phyloP scores from a whole-genome alignment of 2,888 invertebrate genomes.

The Blera fallax region DNA sequence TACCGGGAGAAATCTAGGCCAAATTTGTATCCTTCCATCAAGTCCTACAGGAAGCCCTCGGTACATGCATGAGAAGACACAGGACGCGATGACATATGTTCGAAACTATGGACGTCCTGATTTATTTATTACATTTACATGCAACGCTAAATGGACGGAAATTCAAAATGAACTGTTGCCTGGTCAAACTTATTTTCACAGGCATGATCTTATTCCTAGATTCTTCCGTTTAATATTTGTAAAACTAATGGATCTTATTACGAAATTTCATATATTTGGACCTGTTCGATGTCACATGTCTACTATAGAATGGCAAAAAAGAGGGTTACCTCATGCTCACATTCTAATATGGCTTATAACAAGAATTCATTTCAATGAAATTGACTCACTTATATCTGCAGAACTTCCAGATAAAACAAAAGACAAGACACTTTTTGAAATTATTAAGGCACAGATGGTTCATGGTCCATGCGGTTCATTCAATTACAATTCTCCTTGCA shows the following conservation, averaged over 20 bases:
- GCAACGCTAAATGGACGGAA: constrained; percentile 7
- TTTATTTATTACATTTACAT: constrained; percentile 74
- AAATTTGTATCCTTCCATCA: background rate
- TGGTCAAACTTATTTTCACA: background rate
- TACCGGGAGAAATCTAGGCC: background rate
- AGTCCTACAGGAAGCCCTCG: background rate
- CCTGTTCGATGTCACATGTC: background rate
- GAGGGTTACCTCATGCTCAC: constrained; percentile 17
- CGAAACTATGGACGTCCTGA: constrained; percentile 38
- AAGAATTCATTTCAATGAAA: constrained; percentile 48
- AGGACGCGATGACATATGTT: background rate
- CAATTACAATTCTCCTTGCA: constrained; percentile 75
- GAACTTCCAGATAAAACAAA: constrained; percentile 74
- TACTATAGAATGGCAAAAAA: constrained; percentile 12
- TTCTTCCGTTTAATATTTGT: background rate
- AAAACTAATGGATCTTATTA: background rate
- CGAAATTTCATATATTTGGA: background rate
- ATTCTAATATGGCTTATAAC: background rate
- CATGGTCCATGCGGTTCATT: constrained; percentile 78
- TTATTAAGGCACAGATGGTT: constrained; percentile 75
- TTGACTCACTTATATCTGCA: constrained; percentile 67
- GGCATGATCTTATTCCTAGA: background rate
- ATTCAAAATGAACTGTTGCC: background rate
- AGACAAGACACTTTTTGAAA: constrained; percentile 74
- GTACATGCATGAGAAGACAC: background rate